Evolutionary conservation across 1,140 invertebrate genomes (phyloP).

Genomic region (Heliothis virescens): DNA sequence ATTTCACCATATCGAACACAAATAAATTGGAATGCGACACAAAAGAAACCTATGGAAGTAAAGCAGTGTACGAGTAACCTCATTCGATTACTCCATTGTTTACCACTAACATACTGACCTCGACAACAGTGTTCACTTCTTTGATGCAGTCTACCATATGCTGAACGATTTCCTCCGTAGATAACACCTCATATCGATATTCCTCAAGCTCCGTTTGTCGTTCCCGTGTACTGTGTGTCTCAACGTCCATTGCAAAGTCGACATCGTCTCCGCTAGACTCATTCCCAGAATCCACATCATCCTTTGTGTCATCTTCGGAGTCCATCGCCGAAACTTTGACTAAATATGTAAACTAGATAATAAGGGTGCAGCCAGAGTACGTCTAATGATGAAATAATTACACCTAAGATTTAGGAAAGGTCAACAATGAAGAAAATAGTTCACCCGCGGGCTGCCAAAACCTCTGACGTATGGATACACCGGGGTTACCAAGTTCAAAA

Average conservation of each 20-base stretch:
- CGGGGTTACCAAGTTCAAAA: conserved; percentile 55
- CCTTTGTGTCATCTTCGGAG: conserved; percentile 95
- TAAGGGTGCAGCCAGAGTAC: conserved; percentile 76
- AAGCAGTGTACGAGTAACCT: conserved; percentile 78
- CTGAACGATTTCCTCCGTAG: conserved; percentile 98
- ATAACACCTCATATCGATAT: conserved; percentile 97
- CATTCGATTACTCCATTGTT: conserved; percentile 80
- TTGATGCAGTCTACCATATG: conserved; percentile 99
- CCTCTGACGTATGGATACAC: conserved; percentile 80
- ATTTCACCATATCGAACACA: conserved; percentile 31
- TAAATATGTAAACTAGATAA: conserved; percentile 75
- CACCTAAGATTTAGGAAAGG: conserved; percentile 87
- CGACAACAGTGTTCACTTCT: conserved; percentile 96
- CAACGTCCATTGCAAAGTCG: conserved; percentile 95
- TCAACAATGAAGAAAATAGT: conserved; percentile 87
- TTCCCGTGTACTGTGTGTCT: conserved; percentile 91
- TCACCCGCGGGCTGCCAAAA: conserved; percentile 86
- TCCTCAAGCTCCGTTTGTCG: conserved; percentile 94
- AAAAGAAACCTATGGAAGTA: conserved; percentile 62
- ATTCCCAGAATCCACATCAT: conserved; percentile 96
- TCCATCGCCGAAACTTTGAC: conserved; percentile 89
- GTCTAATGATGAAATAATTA: conserved; percentile 84
- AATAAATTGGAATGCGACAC: conserved; percentile 50
- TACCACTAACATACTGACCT: conserved; percentile 89
- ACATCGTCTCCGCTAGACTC: conserved; percentile 97